These are phyloP conservation scores for Aurelia aurita DNA, from an alignment of 30 jellyfish, hydroid and myxozoan genomes.

Conservation along the genomic window DNA sequence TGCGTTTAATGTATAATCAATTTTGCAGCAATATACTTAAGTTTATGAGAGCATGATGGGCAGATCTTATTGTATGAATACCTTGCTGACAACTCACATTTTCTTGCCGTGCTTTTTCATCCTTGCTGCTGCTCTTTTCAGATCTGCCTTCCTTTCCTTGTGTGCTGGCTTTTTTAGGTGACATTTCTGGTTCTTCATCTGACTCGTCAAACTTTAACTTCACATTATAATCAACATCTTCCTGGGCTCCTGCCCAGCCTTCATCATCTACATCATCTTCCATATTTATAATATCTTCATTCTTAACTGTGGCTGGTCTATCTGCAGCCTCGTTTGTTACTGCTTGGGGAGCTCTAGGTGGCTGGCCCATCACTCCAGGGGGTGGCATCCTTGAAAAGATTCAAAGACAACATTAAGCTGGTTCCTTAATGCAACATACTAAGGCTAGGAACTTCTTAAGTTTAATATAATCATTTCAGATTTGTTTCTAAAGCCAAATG, in stretches of 20 bases:
- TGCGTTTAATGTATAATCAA: no score
- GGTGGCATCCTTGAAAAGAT: conserved; percentile 74
- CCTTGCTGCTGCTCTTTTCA: conserved; percentile 10
- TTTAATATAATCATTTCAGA: no score
- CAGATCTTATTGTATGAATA: no score
- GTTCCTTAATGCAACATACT: no score
- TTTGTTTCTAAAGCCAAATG: no score
- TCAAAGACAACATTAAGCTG: no score
- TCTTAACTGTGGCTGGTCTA: conserved; percentile 74
- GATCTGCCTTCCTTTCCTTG: not conserved
- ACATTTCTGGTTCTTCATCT: conserved; percentile 76
- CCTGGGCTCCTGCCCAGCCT: conserved; percentile 99
- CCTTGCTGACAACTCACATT: no score
- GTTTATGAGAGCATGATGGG: no score
- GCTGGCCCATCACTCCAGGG: conserved; percentile 67
- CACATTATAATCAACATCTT: conserved; percentile 94
- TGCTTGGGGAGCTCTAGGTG: conserved; percentile 54
- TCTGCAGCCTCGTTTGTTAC: conserved; percentile 57
- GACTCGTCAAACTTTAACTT: conserved; percentile 93
- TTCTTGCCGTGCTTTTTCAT: not conserved
- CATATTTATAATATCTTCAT: conserved; percentile 58
- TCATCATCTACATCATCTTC: conserved; percentile 81
- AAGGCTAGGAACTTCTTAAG: no score
- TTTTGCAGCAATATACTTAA: no score
- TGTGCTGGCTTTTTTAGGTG: conserved; percentile 8